Conservation (phyloP, 2,797 vertebrate species). For the Orientallactaga sibirica region DNA sequence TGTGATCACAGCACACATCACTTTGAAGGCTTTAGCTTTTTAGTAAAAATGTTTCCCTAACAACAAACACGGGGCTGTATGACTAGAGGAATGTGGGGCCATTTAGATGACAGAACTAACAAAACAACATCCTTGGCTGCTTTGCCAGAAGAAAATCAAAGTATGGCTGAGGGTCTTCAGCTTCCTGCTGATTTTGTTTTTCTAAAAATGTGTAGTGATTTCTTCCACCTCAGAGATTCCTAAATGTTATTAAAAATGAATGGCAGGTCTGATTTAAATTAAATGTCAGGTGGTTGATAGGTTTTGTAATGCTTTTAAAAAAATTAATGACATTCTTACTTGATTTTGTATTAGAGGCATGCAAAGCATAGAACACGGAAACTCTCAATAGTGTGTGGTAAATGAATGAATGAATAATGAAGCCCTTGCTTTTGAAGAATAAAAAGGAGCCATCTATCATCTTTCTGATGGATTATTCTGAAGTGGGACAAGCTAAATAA, state of each 20-base stretch:
- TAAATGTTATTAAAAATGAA: constrained; percentile 89
- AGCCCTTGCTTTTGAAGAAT: constrained; percentile 48
- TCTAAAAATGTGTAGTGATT: constrained; percentile 85
- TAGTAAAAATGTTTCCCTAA: constrained; percentile 78
- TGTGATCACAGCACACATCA: constrained; percentile 77
- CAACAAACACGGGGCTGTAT: constrained; percentile 65
- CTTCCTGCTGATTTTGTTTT: constrained; percentile 88
- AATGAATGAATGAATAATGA: constrained; percentile 60
- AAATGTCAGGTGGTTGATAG: constrained; percentile 86
- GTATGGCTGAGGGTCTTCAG: constrained; percentile 82
- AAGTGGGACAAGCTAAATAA: constrained; percentile 32
- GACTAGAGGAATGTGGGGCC: constrained; percentile 74
- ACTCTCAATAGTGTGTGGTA: constrained; percentile 48
- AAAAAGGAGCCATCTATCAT: constrained; percentile 24
- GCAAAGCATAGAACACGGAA: constrained; percentile 66
- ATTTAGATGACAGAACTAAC: constrained; percentile 74
- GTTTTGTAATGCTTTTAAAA: constrained; percentile 82
- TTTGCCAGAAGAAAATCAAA: constrained; percentile 83
- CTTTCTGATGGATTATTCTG: constrained; percentile 37
- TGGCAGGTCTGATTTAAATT: constrained; percentile 86
- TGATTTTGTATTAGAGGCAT: constrained; percentile 80
- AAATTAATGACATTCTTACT: constrained; percentile 82
- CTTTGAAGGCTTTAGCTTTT: constrained; percentile 83
- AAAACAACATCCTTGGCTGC: constrained; percentile 59
- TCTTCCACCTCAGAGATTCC: constrained; percentile 85